phyloP scores from a whole-genome alignment of 1,140 invertebrate species.

The Penaeus japonicus region DNA sequence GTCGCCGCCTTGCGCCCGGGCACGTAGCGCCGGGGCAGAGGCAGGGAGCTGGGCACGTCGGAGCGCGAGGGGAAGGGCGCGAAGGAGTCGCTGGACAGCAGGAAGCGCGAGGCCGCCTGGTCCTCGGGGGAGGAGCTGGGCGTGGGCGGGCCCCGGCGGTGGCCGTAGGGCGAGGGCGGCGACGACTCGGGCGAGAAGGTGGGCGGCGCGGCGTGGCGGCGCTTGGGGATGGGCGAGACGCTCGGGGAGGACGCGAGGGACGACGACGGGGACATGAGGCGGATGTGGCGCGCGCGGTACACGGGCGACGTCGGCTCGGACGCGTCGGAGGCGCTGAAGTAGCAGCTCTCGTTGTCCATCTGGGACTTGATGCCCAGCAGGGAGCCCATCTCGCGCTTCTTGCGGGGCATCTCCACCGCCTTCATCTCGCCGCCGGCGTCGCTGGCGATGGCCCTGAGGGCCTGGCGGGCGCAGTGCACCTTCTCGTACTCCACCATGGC shows the following conservation, averaged over 20 bases:
- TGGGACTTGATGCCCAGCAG: background rate
- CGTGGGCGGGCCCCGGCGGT: background rate
- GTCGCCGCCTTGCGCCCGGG: background rate
- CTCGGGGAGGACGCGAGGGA: constrained; percentile 13
- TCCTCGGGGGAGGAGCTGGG: constrained; percentile 32
- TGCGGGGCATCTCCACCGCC: constrained; percentile 33
- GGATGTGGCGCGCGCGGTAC: background rate
- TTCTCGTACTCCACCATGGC: constrained; percentile 89
- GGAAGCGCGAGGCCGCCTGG: background rate
- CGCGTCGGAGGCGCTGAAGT: constrained; percentile 54
- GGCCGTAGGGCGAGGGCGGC: constrained; percentile 24
- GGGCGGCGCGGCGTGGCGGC: background rate
- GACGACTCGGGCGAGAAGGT: constrained; percentile 30
- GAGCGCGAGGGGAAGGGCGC: background rate
- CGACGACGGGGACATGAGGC: background rate
- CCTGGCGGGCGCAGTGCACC: constrained; percentile 64
- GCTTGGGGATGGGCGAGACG: background rate
- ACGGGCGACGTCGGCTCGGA: constrained; percentile 51
- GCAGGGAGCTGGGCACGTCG: background rate
- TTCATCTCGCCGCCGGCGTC: constrained; percentile 13
- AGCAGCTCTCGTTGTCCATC: constrained; percentile 48
- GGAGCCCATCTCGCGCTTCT: constrained; percentile 3
- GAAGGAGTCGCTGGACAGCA: background rate
- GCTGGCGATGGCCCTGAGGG: constrained; percentile 61
- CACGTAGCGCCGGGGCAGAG: constrained; percentile 19